Evolutionary conservation across 2,888 invertebrate genomes (phyloP).

Genomic region (Drosophila formosana): DNA sequence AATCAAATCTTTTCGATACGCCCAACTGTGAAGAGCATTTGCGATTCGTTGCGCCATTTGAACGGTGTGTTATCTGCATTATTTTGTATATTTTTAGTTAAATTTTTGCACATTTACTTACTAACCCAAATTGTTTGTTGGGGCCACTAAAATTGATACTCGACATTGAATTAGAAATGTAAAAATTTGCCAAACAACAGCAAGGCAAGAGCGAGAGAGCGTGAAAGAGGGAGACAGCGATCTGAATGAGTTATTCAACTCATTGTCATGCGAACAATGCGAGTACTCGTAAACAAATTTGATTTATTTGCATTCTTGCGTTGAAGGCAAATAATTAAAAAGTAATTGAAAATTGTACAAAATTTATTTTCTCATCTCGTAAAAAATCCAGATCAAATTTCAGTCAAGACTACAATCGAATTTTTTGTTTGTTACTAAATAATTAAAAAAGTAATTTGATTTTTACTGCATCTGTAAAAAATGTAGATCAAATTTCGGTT

Average conservation of each 20-base stretch:
- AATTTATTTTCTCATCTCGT: background rate
- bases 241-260: constrained; percentile 18
- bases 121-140: constrained; percentile 65
- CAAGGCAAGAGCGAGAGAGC: constrained; percentile 6
- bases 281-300: background rate
- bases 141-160: constrained; percentile 70
- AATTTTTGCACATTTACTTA: constrained; percentile 57
- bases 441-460: no score
- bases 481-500: background rate
- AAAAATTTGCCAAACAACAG: constrained; percentile 42
- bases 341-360: background rate
- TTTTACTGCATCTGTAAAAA: background rate
- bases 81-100: constrained; percentile 42
- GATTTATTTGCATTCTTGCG: background rate
- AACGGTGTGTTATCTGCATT: constrained; percentile 7
- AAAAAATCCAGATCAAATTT: background rate
- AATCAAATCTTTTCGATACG: background rate
- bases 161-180: constrained; percentile 66
- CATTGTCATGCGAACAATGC: constrained; percentile 16
- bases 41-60: background rate
- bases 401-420: background rate
- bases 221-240: background rate
- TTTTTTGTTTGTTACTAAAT: no score
- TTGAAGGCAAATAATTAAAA: constrained; percentile 25
- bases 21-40: constrained; percentile 4